phyloP scores from a whole-genome alignment of 92 coral and sea anemone genomes.

The Pocillopora grandis region DNA sequence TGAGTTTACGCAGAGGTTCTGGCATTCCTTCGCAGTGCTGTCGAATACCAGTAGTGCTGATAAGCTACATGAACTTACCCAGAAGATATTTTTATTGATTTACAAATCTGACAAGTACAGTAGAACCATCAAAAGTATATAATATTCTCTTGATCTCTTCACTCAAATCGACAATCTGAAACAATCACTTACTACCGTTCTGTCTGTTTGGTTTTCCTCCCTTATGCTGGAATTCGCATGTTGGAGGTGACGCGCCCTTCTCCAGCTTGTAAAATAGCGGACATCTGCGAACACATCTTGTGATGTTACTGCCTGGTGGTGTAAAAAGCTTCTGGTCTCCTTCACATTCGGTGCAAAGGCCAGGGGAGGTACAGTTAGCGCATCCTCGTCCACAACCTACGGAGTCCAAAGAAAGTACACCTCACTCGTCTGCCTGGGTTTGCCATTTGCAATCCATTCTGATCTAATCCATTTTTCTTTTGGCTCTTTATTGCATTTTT shows the following conservation, averaged over 20 bases:
- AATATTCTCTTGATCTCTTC: background rate
- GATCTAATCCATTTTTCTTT: too few species aligned
- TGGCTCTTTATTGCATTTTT: too few species aligned
- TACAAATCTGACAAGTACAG: background rate
- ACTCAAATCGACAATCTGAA: background rate
- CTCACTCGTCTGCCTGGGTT: too few species aligned
- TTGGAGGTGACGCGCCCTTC: background rate
- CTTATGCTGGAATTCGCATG: background rate
- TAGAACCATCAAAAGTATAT: too few species aligned
- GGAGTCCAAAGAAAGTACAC: background rate
- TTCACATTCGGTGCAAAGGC: conserved; percentile 6
- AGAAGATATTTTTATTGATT: too few species aligned
- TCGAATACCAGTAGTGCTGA: too few species aligned
- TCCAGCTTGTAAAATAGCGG: background rate
- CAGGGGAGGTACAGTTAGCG: background rate
- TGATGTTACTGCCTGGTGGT: background rate
- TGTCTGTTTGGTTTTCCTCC: background rate
- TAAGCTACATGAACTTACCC: too few species aligned
- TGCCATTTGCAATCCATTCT: too few species aligned
- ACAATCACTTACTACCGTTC: background rate
- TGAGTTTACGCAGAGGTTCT: too few species aligned
- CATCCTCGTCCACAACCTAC: conserved; percentile 12
- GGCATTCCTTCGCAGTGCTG: too few species aligned
- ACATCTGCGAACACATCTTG: background rate
- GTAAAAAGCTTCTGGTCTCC: background rate